Evolutionary conservation across 1,140 invertebrate genomes (phyloP).

Genomic region (Octopus bimaculoides): DNA sequence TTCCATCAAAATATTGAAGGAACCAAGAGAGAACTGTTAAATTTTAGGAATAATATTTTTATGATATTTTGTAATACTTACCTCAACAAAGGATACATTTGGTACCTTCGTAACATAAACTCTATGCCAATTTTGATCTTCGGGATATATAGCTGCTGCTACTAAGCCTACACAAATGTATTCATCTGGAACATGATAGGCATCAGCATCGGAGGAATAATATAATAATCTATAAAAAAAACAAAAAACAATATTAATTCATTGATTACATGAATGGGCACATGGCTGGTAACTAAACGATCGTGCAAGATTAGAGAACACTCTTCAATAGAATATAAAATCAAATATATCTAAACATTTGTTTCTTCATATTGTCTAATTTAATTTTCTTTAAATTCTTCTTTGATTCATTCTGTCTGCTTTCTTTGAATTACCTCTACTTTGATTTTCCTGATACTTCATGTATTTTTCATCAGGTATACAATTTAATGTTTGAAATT

Average conservation of each 20-base stretch:
- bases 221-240: conserved; percentile 24
- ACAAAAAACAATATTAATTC: neutral
- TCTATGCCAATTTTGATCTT: conserved; percentile 51
- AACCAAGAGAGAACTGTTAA: no score
- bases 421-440: no score
- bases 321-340: neutral
- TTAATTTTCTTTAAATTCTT: no score
- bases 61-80: conserved; percentile 11
- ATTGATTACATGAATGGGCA: neutral
- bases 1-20: no score
- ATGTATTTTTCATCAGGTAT: no score
- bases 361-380: no score
- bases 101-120: conserved; percentile 39
- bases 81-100: conserved; percentile 30
- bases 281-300: neutral
- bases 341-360: no score
- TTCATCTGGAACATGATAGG: conserved; percentile 39
- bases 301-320: neutral
- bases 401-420: no score
- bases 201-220: conserved; percentile 19
- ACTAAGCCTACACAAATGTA: conserved; percentile 41
- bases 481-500: neutral
- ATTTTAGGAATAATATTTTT: no score
- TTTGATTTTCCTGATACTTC: no score
- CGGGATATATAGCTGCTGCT: conserved; percentile 46